phyloP scores from a whole-genome alignment of 2,113 vertebrate genomes.

The Isichthys henryi region DNA sequence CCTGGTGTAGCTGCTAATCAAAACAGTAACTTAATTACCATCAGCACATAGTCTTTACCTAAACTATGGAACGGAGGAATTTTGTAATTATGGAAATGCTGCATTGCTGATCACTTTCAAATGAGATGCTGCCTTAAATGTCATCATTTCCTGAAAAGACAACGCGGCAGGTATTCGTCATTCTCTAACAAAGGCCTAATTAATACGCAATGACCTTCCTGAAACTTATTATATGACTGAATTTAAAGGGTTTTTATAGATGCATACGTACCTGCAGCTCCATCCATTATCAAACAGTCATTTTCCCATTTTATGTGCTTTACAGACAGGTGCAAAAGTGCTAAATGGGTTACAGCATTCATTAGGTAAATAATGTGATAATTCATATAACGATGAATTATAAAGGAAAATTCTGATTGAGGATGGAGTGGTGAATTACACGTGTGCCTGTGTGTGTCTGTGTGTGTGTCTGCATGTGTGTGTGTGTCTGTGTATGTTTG shows the following conservation, averaged over 20 bases:
- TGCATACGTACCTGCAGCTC: not conserved
- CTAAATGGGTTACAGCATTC: not conserved
- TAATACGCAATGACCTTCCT: not conserved
- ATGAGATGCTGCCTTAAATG: not conserved
- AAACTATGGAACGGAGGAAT: not conserved
- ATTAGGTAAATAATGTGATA: not conserved
- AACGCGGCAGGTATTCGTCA: not conserved
- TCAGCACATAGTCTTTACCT: not conserved
- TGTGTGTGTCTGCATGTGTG: too few relatives aligned
- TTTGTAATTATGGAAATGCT: not conserved
- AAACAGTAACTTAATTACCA: not conserved
- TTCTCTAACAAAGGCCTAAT: not conserved
- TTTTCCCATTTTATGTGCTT: not conserved
- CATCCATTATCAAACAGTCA: not conserved
- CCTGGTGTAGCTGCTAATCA: not conserved
- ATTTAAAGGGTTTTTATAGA: not conserved
- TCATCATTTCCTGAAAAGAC: not conserved
- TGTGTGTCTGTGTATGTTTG: too few relatives aligned
- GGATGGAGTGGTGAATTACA: not conserved
- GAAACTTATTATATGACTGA: not conserved
- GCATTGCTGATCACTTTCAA: not conserved
- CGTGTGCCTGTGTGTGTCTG: not conserved
- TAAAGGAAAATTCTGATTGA: not conserved
- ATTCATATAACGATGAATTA: not conserved
- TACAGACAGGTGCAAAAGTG: not conserved